phyloP scores from a whole-genome alignment of 2,888 invertebrate species.

The Drosophila acutilabella region DNA sequence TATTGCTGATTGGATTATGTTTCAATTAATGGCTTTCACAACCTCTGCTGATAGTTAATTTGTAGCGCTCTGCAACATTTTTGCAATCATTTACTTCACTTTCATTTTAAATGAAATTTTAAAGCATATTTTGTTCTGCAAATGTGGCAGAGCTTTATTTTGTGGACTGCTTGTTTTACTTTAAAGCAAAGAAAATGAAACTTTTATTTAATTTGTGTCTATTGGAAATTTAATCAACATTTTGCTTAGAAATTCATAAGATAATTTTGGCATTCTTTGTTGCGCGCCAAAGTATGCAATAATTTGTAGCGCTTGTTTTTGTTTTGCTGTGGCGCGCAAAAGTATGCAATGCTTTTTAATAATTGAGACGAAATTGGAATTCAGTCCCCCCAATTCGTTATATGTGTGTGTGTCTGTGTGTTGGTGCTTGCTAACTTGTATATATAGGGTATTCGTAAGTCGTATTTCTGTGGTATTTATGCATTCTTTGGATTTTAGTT shows the following conservation, averaged over 20 bases:
- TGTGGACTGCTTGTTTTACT: background rate
- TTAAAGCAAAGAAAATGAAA: too few species aligned
- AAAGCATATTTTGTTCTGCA: background rate
- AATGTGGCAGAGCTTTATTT: background rate
- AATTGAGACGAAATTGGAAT: background rate
- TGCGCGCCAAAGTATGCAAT: conserved; percentile 8
- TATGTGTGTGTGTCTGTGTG: too few species aligned
- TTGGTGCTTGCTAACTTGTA: background rate
- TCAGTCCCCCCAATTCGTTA: background rate
- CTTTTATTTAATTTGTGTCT: background rate
- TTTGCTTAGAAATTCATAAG: background rate
- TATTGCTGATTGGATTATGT: conserved; percentile 9
- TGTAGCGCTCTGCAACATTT: background rate
- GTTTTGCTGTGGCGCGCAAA: background rate
- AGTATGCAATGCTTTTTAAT: background rate
- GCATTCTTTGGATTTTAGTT: conserved; percentile 18
- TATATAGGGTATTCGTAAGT: background rate
- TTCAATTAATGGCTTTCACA: conserved; percentile 1
- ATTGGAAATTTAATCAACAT: background rate
- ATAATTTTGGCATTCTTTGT: background rate
- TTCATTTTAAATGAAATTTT: background rate
- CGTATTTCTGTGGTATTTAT: conserved; percentile 2
- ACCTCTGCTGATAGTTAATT: background rate
- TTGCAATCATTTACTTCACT: background rate
- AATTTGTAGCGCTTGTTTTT: background rate